phyloP scores from a whole-genome alignment of 2,888 invertebrate species.

The Eupithecia subfuscata region DNA sequence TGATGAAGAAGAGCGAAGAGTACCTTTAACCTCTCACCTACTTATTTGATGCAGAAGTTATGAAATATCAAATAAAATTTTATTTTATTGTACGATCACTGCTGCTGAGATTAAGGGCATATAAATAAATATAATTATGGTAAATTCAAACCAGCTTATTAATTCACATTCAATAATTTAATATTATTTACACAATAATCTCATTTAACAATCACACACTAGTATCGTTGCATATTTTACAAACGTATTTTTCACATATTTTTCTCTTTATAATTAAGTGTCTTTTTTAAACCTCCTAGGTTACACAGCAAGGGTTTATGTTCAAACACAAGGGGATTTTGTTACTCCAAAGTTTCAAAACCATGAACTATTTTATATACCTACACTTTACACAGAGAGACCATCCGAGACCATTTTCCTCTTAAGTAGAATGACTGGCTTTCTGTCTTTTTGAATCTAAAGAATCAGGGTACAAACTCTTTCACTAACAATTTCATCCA shows the following conservation, averaged over 20 bases:
- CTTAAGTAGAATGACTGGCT: background rate
- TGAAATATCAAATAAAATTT: no score
- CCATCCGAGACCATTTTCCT: background rate
- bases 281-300: background rate
- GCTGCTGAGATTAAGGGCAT: background rate
- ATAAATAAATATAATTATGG: background rate
- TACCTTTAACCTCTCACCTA: no score
- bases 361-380: background rate
- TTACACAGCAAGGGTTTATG: background rate
- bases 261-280: background rate
- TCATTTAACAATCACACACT: background rate
- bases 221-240: constrained; percentile 2
- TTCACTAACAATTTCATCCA: background rate
- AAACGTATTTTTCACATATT: background rate
- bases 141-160: background rate
- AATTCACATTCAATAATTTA: constrained; percentile 4
- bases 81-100: background rate
- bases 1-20: no score
- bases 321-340: background rate
- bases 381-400: background rate
- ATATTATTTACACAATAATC: constrained; percentile 3
- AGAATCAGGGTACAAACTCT: background rate
- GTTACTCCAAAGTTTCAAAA: background rate
- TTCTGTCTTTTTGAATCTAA: background rate
- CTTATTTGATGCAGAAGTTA: no score